Conservation (phyloP, 2,888 invertebrate genomes). For the Tuta absoluta region DNA sequence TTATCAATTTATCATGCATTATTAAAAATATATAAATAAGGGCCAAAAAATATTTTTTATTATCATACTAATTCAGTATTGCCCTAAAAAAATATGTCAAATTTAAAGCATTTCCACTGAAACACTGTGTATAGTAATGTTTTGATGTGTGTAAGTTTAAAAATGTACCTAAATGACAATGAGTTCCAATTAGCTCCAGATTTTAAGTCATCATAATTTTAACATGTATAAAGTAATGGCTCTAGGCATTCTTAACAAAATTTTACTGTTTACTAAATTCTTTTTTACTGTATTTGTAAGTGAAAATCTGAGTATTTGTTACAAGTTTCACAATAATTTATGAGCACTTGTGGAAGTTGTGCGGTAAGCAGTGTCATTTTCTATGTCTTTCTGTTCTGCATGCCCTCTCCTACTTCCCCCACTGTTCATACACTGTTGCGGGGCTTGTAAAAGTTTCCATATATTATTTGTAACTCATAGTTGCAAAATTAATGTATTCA, state of each 20-base stretch:
- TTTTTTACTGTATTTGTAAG: constrained; percentile 58
- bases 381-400: too few relatives aligned
- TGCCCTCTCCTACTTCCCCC: too few relatives aligned
- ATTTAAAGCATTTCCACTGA: too few relatives aligned
- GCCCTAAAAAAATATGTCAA: too few relatives aligned
- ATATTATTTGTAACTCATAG: constrained; percentile 13
- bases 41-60: too few relatives aligned
- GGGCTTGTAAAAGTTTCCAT: constrained; percentile 30
- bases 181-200: constrained; percentile 42
- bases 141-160: constrained; percentile 40
- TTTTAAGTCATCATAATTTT: constrained; percentile 55
- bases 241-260: constrained; percentile 71
- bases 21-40: too few relatives aligned
- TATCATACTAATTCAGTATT: too few relatives aligned
- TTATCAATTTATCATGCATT: too few relatives aligned
- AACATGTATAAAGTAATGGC: constrained; percentile 57
- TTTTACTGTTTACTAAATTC: constrained; percentile 50
- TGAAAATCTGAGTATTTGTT: constrained; percentile 45
- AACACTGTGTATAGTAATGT: constrained; percentile 32
- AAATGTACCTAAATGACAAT: constrained; percentile 40
- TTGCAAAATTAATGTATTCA: constrained; percentile 8
- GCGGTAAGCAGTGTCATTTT: too few relatives aligned
- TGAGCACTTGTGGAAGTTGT: too few relatives aligned
- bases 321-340: background rate
- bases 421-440: too few relatives aligned